Base-by-base conservation (phyloP, 2,113 vertebrate genomes). In the Gavialis gangeticus region DNA sequence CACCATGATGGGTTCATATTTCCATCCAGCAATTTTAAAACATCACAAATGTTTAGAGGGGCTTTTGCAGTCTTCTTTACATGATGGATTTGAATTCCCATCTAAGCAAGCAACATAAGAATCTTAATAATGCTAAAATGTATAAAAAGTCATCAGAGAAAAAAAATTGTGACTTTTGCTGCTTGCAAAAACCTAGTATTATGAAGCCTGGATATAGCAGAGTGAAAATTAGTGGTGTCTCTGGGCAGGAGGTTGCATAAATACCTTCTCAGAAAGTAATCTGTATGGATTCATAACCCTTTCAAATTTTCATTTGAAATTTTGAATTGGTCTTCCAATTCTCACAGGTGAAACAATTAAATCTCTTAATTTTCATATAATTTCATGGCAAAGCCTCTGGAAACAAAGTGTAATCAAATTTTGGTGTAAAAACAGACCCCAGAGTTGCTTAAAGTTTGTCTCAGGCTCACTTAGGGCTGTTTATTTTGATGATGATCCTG, bases 11-110 rank as follows among this genome's bases (percentile, higher is more conserved):
- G 54, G 21, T 66, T 12, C 34, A 9, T 37, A 89, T 64, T 64
- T 24, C n/a, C 7, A 4, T 14, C 4, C 12, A 57, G 15, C 25
- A 76, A 71, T 63, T 58, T 60, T 91, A 75, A 64, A 75, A 75
- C 83, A 57, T 64, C 71, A 64, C 55, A 37, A 54, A 92, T 64
- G 96, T 97, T 96, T 54, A 77, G 82, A 92, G 55, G n/a, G 60
- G 1, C 27, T 87, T 90, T 80, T 89, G 25, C 4, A 60, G 87
- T 55, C 1, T 46, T 1, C 82, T 97, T 92, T 78, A 66, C 21
- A 24, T 84, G 69, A 21, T 80, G 94, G 64, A 71, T 92, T 93
- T 83, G 10, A 58, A 64, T 57, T 94, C 69, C 69, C 64, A 63
- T 73, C 5, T 76, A 37, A 80, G 64, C 66, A 86, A 87, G 64